phyloP scores from a whole-genome alignment of 2,113 vertebrate species.

The human region GRCh38 chrX:19664001-19664500 shows the following conservation, averaged over 20 bases:
- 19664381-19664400: background rate
- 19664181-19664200: background rate
- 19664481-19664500: constrained; percentile 10
- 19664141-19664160: background rate
- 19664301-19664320: constrained; percentile 29
- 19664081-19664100: too few species aligned
- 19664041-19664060: too few species aligned
- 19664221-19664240: background rate
- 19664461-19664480: background rate
- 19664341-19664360: background rate
- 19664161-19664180: constrained; percentile 1
- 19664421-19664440: constrained; percentile 25
- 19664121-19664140: background rate
- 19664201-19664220: background rate
- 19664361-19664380: constrained; percentile 7
- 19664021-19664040: too few species aligned
- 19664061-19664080: too few species aligned
- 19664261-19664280: background rate
- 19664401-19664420: background rate
- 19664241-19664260: constrained; percentile 6
- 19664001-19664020: too few species aligned
- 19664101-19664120: background rate
- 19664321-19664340: background rate
- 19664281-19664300: background rate
- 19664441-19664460: background rate